Conservation (phyloP, 2,888 invertebrate species). For the Cephalotes varians region DNA sequence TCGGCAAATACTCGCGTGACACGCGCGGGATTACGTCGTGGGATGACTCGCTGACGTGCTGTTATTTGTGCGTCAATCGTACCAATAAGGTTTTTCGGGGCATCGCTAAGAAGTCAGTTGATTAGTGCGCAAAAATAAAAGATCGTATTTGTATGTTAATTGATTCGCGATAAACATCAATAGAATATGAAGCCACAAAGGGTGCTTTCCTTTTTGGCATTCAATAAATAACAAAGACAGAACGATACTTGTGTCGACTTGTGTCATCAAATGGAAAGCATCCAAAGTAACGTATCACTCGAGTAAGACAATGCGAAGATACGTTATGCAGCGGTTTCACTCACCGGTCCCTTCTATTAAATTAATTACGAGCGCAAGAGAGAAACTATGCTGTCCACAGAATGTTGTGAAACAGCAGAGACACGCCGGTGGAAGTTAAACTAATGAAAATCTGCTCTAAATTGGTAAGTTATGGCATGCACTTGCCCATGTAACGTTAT, state of each 20-base stretch:
- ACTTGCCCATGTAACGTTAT: slow-evolving; percentile 15
- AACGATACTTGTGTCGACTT: too few species aligned
- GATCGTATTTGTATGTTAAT: background rate
- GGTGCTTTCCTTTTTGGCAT: too few species aligned
- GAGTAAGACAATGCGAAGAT: slow-evolving; percentile 20
- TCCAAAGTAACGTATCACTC: background rate
- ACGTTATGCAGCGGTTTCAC: background rate
- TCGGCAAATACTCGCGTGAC: slow-evolving; percentile 71
- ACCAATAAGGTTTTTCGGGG: slow-evolving; percentile 5
- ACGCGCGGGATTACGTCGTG: slow-evolving; percentile 36
- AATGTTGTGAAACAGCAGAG: slow-evolving; percentile 37
- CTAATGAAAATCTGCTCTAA: slow-evolving; percentile 40
- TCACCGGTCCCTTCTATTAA: slow-evolving; percentile 18
- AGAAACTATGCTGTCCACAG: slow-evolving; percentile 44
- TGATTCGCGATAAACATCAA: background rate
- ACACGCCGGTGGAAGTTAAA: slow-evolving; percentile 34
- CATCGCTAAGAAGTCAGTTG: background rate
- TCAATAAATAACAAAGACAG: too few species aligned
- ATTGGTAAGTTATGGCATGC: slow-evolving; percentile 44
- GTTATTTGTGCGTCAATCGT: slow-evolving; percentile 1
- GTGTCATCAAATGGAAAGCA: too few species aligned
- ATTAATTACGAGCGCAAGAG: slow-evolving; percentile 44
- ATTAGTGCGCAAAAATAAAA: background rate
- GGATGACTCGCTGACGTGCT: slow-evolving; percentile 12
- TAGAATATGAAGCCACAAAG: background rate